phyloP scores from a whole-genome alignment of 1,140 invertebrate species.

The Berghia stephanieae region DNA sequence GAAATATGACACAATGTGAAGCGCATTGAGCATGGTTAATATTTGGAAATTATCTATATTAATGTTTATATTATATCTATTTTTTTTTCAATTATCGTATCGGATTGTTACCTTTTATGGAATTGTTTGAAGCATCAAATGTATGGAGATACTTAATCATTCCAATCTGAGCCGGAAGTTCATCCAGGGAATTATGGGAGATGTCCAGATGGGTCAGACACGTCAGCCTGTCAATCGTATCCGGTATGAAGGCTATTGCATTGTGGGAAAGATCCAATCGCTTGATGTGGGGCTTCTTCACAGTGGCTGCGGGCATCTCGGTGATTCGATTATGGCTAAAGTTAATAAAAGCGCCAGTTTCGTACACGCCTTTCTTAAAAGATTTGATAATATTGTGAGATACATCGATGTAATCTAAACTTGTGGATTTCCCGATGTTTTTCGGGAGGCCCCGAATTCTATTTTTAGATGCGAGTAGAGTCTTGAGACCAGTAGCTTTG shows the following conservation, averaged over 20 bases:
- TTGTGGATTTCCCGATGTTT: slow-evolving; percentile 56
- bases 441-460: slow-evolving; percentile 57
- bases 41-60: too few relatives aligned
- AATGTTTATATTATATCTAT: too few relatives aligned
- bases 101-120: slow-evolving; percentile 43
- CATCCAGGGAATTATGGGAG: slow-evolving; percentile 57
- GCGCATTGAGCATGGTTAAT: too few relatives aligned
- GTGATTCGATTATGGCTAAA: slow-evolving; percentile 55
- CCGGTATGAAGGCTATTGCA: slow-evolving; percentile 53
- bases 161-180: slow-evolving; percentile 50
- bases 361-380: slow-evolving; percentile 61
- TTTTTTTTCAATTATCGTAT: too few relatives aligned
- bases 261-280: slow-evolving; percentile 59
- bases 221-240: slow-evolving; percentile 56
- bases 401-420: slow-evolving; percentile 51
- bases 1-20: too few relatives aligned
- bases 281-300: slow-evolving; percentile 62
- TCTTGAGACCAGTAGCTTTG: slow-evolving; percentile 52
- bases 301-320: slow-evolving; percentile 51
- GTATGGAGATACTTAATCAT: slow-evolving; percentile 43
- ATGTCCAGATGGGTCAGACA: slow-evolving; percentile 57
- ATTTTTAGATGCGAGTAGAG: slow-evolving; percentile 56
- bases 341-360: slow-evolving; percentile 52
- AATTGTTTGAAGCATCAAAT: slow-evolving; percentile 55
- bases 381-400: slow-evolving; percentile 58